A percentile compares a stretch with the other conserved stretches of the same genome.
Conservation (phyloP, 2,113 vertebrate genomes). For the Fregata magnificens region DNA sequence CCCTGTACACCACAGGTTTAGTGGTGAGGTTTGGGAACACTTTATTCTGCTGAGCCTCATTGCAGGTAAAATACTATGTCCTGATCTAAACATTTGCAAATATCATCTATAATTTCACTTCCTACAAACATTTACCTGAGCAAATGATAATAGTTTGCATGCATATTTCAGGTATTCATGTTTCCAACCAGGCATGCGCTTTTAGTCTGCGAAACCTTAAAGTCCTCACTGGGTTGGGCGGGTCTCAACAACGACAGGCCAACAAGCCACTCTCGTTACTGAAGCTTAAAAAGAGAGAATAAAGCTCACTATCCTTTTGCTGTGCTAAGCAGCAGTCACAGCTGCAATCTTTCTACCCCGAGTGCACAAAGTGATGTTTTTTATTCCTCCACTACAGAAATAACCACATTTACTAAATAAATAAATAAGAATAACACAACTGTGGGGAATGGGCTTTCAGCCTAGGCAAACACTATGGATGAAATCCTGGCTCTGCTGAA, state of each 20-base stretch:
- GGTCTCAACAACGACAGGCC: neutral
- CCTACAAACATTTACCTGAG: neutral
- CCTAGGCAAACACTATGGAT: slow-evolving; percentile 22
- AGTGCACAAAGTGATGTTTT: neutral
- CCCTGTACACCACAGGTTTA: neutral
- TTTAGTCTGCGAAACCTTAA: neutral
- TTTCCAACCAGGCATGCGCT: neutral
- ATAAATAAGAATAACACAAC: neutral
- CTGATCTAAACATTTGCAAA: neutral
- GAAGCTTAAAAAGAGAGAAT: neutral
- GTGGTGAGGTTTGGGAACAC: neutral
- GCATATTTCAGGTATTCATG: neutral
- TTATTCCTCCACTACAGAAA: neutral
- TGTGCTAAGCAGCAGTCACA: neutral
- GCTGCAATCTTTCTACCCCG: neutral
- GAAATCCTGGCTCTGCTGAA: slow-evolving; percentile 47
- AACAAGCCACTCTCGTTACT: neutral
- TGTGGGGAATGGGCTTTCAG: slow-evolving; percentile 5
- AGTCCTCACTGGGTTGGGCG: neutral
- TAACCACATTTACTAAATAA: neutral
- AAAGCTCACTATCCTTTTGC: neutral
- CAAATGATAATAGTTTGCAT: neutral
- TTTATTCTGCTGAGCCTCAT: neutral
- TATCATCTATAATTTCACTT: neutral
- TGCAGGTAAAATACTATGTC: neutral